Percentiles rank a stretch among this genome's conserved stretches.
Evolutionary conservation across 2,888 invertebrate genomes (phyloP).

Genomic region (Cephus rjabovi): DNA sequence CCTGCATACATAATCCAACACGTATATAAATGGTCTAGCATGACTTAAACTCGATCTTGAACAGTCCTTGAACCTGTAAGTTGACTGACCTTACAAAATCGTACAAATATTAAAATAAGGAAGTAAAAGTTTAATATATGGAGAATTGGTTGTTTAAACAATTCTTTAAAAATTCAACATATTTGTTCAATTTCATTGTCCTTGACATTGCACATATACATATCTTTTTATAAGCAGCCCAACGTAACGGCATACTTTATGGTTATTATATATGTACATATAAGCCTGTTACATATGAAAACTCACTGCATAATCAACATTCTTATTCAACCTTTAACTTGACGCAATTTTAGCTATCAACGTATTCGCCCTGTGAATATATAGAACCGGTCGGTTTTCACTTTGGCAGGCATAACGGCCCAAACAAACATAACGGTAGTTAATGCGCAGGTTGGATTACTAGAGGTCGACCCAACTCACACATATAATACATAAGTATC

Average conservation of each 20-base stretch:
- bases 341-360: slow-evolving; percentile 8
- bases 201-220: neutral
- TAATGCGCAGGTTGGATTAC: slow-evolving; percentile 53
- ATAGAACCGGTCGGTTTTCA: slow-evolving; percentile 40
- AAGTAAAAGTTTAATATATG: slow-evolving; percentile 17
- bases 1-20: slow-evolving; percentile 58
- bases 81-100: neutral
- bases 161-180: neutral
- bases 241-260: neutral
- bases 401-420: slow-evolving; percentile 64
- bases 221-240: neutral
- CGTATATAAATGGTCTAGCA: slow-evolving; percentile 36
- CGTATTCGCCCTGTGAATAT: slow-evolving; percentile 24
- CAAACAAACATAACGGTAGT: slow-evolving; percentile 65
- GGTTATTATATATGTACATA: neutral
- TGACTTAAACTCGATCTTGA: slow-evolving; percentile 46
- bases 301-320: neutral
- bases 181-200: neutral
- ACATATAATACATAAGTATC: neutral
- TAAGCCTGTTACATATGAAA: neutral
- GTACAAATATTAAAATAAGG: neutral
- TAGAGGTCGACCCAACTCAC: neutral
- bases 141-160: neutral
- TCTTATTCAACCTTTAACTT: neutral
- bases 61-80: neutral